Percentiles rank a stretch among this genome's conserved stretches.
phyloP scores from a whole-genome alignment of 2,888 invertebrate genomes.

The Chymomyza procnemis region DNA sequence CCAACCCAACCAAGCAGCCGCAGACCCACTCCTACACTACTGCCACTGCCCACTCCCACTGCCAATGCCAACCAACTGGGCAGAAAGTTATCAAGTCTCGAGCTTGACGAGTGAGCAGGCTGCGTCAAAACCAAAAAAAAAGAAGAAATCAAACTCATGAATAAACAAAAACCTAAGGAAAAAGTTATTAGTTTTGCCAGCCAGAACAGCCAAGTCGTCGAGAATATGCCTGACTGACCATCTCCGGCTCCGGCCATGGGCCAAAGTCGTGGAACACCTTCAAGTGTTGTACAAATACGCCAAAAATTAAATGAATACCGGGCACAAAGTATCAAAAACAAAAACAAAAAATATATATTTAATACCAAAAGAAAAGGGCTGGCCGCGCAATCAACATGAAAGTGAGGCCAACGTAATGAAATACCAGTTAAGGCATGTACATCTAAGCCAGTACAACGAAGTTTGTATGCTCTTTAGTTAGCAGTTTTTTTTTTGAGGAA shows the following conservation, averaged over 20 bases:
- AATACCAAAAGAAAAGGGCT: slow-evolving; percentile 40
- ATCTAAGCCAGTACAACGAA: neutral
- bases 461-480: neutral
- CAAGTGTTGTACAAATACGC: slow-evolving; percentile 60
- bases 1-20: neutral
- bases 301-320: slow-evolving; percentile 60
- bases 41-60: neutral
- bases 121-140: slow-evolving; percentile 13
- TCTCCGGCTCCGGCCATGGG: no score
- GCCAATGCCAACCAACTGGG: neutral
- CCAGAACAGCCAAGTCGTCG: neutral
- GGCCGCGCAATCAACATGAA: slow-evolving; percentile 46
- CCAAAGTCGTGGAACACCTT: slow-evolving; percentile 20
- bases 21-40: neutral
- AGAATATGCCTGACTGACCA: no score
- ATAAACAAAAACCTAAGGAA: slow-evolving; percentile 68
- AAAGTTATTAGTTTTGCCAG: slow-evolving; percentile 68
- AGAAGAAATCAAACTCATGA: slow-evolving; percentile 69
- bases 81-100: slow-evolving; percentile 55
- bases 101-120: neutral
- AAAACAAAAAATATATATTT: neutral
- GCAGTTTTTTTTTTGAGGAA: no score
- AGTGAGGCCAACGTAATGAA: slow-evolving; percentile 23
- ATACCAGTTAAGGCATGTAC: neutral
- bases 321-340: neutral